Evolutionary conservation across 2,113 vertebrate genomes (phyloP).

Genomic region (Podilymbus podiceps): DNA sequence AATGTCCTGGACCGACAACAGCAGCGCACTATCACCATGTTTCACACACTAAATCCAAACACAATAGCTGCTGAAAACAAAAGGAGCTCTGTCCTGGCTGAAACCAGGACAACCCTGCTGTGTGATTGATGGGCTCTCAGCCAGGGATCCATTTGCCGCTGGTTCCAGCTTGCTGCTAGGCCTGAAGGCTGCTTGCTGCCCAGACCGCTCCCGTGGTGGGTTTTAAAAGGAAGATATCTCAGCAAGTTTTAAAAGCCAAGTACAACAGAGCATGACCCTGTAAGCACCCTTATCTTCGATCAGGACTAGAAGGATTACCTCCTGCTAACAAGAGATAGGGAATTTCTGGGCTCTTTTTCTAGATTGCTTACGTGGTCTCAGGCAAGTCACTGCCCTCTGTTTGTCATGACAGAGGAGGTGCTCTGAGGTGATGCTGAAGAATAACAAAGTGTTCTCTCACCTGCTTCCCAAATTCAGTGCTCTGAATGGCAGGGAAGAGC

Average conservation of each 20-base stretch:
- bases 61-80: too few species aligned
- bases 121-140: neutral
- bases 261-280: neutral
- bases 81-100: too few species aligned
- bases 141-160: neutral
- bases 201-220: neutral
- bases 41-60: too few species aligned
- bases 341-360: neutral
- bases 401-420: neutral
- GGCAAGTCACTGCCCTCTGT: neutral
- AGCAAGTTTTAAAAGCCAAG: neutral
- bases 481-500: neutral
- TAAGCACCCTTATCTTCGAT: neutral
- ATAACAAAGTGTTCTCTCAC: neutral
- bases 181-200: neutral
- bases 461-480: neutral
- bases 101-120: neutral
- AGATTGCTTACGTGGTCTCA: neutral
- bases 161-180: neutral
- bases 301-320: neutral
- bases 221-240: neutral
- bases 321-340: neutral
- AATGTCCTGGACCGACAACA: too few species aligned
- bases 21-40: too few species aligned
- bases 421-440: neutral